Percentiles rank a stretch among this genome's conserved stretches.
Conservation (phyloP, 2,797 vertebrate genomes). For the Argya squamiceps region DNA sequence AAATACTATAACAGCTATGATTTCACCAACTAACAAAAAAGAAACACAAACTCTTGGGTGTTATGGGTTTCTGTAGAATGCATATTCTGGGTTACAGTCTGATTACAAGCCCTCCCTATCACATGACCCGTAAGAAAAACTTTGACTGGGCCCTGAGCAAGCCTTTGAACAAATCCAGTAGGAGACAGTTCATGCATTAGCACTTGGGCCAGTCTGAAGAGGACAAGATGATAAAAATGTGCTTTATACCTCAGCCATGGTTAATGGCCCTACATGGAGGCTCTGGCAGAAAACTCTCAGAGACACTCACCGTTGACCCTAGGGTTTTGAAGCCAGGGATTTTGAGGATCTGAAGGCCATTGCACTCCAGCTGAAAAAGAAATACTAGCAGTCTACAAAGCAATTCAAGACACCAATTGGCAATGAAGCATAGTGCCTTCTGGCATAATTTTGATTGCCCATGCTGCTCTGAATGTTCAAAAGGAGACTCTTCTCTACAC, state of each 20-base stretch:
- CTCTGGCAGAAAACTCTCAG: background rate
- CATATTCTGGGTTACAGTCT: background rate
- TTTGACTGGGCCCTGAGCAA: background rate
- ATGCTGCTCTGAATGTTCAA: background rate
- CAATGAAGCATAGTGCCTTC: background rate
- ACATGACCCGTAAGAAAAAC: background rate
- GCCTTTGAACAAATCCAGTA: background rate
- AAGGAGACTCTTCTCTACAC: background rate
- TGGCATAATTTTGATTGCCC: background rate
- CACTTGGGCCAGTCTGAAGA: background rate
- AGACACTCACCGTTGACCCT: background rate
- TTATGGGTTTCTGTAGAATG: background rate
- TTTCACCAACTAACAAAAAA: background rate
- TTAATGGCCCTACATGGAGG: background rate
- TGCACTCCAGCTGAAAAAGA: background rate
- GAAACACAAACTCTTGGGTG: background rate
- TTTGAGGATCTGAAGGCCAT: background rate
- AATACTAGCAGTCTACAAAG: background rate
- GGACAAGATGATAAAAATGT: background rate
- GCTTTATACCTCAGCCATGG: background rate
- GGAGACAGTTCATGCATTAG: background rate
- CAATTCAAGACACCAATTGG: accelerated
- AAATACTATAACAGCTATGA: background rate
- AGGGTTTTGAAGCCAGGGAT: background rate
- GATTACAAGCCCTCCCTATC: background rate